A percentile compares a stretch with the other conserved stretches of the same genome.
Evolutionary conservation across 1,140 invertebrate genomes (phyloP).

Genomic region (Nasonia longicornis): DNA sequence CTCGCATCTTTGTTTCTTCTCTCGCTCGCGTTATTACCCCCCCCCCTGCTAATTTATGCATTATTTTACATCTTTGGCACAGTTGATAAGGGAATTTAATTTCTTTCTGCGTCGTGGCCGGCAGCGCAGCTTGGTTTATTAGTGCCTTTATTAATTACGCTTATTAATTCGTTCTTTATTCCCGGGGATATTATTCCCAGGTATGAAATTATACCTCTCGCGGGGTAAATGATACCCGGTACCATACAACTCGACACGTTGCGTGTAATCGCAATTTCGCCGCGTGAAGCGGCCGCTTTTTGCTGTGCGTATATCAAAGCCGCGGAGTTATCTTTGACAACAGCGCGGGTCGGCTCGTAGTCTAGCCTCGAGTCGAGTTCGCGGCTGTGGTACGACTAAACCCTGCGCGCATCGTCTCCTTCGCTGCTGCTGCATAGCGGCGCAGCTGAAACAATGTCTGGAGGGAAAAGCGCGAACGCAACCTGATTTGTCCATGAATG

Average conservation of each 20-base stretch:
- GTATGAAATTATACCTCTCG: not conserved
- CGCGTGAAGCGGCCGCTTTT: not conserved
- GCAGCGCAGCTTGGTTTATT: slow-evolving; percentile 4
- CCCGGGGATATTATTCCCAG: too few species aligned
- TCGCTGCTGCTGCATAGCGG: not conserved
- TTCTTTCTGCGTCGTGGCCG: not conserved
- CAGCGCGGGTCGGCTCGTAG: not conserved
- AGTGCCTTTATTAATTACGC: slow-evolving; percentile 18
- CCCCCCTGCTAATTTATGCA: not conserved
- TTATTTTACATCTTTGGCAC: slow-evolving; percentile 25
- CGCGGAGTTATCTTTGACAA: not conserved
- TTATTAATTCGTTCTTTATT: slow-evolving; percentile 11
- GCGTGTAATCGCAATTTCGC: not conserved
- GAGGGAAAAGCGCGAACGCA: slow-evolving; percentile 26
- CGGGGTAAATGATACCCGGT: not conserved
- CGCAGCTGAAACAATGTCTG: slow-evolving; percentile 46
- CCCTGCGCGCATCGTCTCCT: not conserved
- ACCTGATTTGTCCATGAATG: slow-evolving; percentile 53
- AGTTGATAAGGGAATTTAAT: slow-evolving; percentile 35
- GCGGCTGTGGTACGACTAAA: not conserved
- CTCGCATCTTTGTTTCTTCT: slow-evolving; percentile 20
- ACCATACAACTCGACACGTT: not conserved
- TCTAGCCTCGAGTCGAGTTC: not conserved
- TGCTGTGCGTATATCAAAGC: not conserved
- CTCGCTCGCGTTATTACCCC: slow-evolving; percentile 3